A percentile compares a stretch with the other conserved stretches of the same genome.
Evolutionary conservation across 2,888 invertebrate genomes (phyloP).

Genomic region (Tipula unca): DNA sequence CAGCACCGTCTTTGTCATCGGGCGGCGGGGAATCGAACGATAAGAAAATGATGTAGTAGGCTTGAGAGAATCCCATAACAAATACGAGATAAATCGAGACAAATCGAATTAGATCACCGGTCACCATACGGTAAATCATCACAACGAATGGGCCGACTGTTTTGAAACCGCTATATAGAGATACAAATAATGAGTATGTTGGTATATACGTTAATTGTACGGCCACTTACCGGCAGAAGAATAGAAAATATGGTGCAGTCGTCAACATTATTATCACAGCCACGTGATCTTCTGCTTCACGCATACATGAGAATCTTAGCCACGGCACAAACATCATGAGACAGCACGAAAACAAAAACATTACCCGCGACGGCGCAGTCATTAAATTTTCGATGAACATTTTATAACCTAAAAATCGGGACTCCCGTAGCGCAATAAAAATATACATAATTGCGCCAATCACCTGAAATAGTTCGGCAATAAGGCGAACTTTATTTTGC

Average conservation of each 20-base stretch:
- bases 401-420: conserved; percentile 80
- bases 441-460: conserved; percentile 79
- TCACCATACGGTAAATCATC: conserved; percentile 98
- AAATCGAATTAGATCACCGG: conserved; percentile 91
- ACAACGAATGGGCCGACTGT: conserved; percentile 99
- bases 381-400: conserved; percentile 95
- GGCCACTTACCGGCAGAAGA: conserved; percentile 78
- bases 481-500: conserved; percentile 49
- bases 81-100: conserved; percentile 95
- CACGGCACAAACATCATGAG: conserved; percentile 80
- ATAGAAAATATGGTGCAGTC: conserved; percentile 93
- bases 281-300: conserved; percentile 82
- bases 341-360: conserved; percentile 90
- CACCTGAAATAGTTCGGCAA: conserved; percentile 70
- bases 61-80: conserved; percentile 96
- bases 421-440: conserved; percentile 75
- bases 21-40: conserved; percentile 79
- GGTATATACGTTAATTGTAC: background rate
- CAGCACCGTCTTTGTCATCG: conserved; percentile 72
- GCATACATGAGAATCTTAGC: conserved; percentile 72
- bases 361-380: conserved; percentile 82
- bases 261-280: conserved; percentile 91
- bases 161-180: conserved; percentile 96
- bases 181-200: no score
- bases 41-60: conserved; percentile 84